These are phyloP conservation scores for Trichogramma evanescens DNA, from an alignment of 2,888 invertebrate genomes.

Conservation along the genomic window DNA sequence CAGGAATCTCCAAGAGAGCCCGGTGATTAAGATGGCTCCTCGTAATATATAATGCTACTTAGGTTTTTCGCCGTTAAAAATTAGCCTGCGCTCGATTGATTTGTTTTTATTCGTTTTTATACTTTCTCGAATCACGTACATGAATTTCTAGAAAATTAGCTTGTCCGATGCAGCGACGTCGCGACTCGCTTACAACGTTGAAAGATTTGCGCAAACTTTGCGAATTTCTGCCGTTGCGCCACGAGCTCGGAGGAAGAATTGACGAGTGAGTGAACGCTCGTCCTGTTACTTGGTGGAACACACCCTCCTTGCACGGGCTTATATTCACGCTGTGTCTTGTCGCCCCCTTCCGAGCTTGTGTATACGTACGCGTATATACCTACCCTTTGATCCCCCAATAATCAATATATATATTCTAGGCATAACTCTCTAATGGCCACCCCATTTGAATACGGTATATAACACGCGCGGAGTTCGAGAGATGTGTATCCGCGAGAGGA, in stretches of 20 bases:
- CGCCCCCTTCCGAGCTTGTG: no score
- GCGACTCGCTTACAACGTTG: no score
- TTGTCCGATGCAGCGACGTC: no score
- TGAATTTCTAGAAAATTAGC: no score
- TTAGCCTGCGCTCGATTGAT: neutral
- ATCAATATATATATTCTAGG: conserved; percentile 44
- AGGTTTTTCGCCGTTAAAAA: conserved; percentile 3
- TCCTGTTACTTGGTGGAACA: no score
- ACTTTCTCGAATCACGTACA: no score
- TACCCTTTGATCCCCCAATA: conserved; percentile 46
- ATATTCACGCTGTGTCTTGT: no score
- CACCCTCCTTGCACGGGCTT: neutral
- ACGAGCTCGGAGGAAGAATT: no score
- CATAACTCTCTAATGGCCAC: conserved; percentile 47
- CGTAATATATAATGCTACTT: conserved; percentile 7
- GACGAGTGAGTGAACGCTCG: no score
- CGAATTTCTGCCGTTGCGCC: no score
- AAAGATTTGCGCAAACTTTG: no score
- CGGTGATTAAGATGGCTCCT: conserved; percentile 13
- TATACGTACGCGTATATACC: conserved; percentile 32
- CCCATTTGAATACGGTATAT: conserved; percentile 39
- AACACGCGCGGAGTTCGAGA: conserved; percentile 27
- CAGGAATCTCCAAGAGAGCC: neutral
- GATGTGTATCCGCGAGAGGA: conserved; percentile 4
- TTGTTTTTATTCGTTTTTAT: no score